These are phyloP conservation scores for Cryptus viduatorius DNA, from an alignment of 2,888 invertebrate species.

Conservation along the genomic window DNA sequence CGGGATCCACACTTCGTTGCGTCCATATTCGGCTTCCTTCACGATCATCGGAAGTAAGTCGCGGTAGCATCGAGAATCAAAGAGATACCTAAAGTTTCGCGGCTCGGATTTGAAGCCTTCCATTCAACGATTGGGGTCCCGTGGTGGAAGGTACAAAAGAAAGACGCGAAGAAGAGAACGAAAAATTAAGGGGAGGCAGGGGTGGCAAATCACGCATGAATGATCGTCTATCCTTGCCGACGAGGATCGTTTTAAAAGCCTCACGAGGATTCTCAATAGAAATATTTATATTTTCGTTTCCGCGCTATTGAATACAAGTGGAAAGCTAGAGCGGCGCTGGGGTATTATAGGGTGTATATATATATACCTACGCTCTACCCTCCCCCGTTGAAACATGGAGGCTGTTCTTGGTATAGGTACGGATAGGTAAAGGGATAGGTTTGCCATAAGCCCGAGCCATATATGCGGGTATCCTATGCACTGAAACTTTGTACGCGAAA, in stretches of 20 bases:
- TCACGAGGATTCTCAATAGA: slow-evolving; percentile 75
- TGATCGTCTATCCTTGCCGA: slow-evolving; percentile 27
- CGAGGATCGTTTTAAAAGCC: slow-evolving; percentile 77
- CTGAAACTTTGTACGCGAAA: background rate
- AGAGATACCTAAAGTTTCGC: background rate
- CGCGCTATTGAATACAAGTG: slow-evolving; percentile 50
- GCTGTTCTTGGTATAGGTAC: slow-evolving; percentile 13
- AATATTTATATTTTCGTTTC: slow-evolving; percentile 82
- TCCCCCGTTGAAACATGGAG: slow-evolving; percentile 47
- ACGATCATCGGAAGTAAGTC: background rate
- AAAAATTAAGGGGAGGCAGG: slow-evolving; percentile 21
- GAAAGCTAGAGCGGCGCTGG: slow-evolving; percentile 20
- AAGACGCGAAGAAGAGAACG: background rate
- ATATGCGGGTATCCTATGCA: slow-evolving; percentile 27
- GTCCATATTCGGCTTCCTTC: background rate
- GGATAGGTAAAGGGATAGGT: background rate
- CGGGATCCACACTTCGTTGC: background rate
- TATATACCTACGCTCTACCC: background rate
- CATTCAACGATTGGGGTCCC: slow-evolving; percentile 13
- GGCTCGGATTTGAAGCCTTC: background rate
- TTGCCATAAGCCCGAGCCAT: slow-evolving; percentile 30
- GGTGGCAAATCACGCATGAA: slow-evolving; percentile 61
- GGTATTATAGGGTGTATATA: too few species aligned
- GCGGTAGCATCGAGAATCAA: background rate
- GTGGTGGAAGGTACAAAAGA: background rate